Base-by-base conservation (phyloP, 2,113 vertebrate species). In the Bostrychus sinensis region DNA sequence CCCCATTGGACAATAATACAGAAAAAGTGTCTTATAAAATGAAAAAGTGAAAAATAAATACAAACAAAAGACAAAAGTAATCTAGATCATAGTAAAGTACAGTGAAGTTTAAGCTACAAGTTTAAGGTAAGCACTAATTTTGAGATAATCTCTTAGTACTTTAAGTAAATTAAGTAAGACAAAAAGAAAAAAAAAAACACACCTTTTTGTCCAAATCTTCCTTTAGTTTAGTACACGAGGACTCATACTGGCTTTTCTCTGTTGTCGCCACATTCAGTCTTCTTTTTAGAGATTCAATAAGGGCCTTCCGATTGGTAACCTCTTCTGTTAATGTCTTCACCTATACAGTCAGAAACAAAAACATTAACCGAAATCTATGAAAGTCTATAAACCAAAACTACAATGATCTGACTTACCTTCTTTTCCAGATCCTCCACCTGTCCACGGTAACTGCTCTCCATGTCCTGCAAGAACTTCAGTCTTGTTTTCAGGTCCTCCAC, bases 201-300 rank as follows among this genome's bases (percentile, higher is more conserved):
- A 97, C 96, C 94, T 95, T 97, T 90, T 93, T 94, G 26, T 92
- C 92, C 70, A 97, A 71, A 16, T 94, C 93, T 7, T 93, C 91
- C 80, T 91, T 94, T 42, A 93, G 82, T 78, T 92, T 94, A 46
- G 81, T 72, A 83, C 93, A 93, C 80, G 92, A 89, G 61, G 92
- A 75, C 61, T 96, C 94, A 60, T 91, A 86, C 7, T 93, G 91
- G 76, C 79, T 88, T 71, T 94, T 97, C 74, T 95, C 94, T 70
- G 93, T 90, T 28, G 90, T 85, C 39, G 92, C 90, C 37, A 94
- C 88, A 62, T 69, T 91, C 76, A 97, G 89, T 80, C 93, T 93
- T 81, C 94, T 92, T 82, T 95, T 97, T 62, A 96, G 81, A 53
- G 93, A 95, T 38, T 95, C 94, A 58, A 94, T 78, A 13, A 93